phyloP scores from a whole-genome alignment of 2,888 invertebrate genomes.

The Lycia hirtaria region DNA sequence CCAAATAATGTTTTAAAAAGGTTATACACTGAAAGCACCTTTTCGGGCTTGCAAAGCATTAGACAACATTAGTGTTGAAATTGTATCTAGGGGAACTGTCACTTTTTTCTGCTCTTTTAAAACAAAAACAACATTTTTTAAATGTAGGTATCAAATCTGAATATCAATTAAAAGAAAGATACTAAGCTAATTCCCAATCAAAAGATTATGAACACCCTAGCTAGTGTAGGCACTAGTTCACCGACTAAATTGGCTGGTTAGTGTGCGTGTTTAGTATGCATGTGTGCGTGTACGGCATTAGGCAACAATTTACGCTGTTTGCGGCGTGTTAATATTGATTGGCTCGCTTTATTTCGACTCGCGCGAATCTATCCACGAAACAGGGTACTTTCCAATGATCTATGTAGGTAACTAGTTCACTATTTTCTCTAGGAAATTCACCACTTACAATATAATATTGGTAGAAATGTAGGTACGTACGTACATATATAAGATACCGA shows the following conservation, averaged over 20 bases:
- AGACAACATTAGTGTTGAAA: too few relatives aligned
- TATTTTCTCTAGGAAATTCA: constrained; percentile 27
- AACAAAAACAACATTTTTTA: too few relatives aligned
- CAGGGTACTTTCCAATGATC: constrained; percentile 55
- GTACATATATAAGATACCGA: background rate
- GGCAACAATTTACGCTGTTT: constrained; percentile 86
- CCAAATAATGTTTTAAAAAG: too few relatives aligned
- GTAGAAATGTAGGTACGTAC: background rate
- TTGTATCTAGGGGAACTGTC: too few relatives aligned
- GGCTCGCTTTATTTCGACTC: constrained; percentile 85
- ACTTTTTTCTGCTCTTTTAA: too few relatives aligned
- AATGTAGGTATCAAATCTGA: too few relatives aligned
- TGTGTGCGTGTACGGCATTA: constrained; percentile 81
- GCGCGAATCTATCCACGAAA: constrained; percentile 79
- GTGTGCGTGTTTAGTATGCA: constrained; percentile 61
- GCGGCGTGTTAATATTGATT: constrained; percentile 86
- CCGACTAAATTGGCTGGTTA: constrained; percentile 49
- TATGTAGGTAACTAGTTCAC: constrained; percentile 36
- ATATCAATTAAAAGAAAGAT: background rate
- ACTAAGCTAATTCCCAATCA: constrained; percentile 6
- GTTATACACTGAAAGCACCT: too few relatives aligned
- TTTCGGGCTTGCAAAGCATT: too few relatives aligned
- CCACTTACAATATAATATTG: background rate
- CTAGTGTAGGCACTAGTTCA: constrained; percentile 61
- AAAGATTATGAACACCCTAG: constrained; percentile 60